Evolutionary conservation across 2,888 invertebrate genomes (phyloP).

Genomic region (Eledona agricola): DNA sequence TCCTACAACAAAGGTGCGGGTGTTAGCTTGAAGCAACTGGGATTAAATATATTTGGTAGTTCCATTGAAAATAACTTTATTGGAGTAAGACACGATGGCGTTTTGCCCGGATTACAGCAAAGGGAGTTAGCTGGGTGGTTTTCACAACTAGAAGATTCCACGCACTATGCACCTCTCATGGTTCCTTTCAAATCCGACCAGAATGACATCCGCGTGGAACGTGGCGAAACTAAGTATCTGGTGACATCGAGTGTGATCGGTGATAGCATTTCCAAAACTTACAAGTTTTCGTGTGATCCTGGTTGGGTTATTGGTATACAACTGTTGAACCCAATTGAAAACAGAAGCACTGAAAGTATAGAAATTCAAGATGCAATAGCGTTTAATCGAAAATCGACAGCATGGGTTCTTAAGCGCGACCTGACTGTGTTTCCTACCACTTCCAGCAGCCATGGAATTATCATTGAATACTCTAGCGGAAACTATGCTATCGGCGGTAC

Average conservation of each 20-base stretch:
- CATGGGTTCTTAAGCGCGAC: conserved; percentile 85
- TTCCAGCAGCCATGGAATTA: conserved; percentile 82
- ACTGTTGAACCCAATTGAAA: conserved; percentile 88
- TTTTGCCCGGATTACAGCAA: conserved; percentile 82
- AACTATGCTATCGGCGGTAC: conserved; percentile 80
- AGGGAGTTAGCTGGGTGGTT: conserved; percentile 95
- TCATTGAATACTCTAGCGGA: conserved; percentile 84
- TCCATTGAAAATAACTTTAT: conserved; percentile 86
- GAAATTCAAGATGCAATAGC: conserved; percentile 80
- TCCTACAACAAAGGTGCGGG: conserved; percentile 88
- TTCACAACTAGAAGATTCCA: conserved; percentile 74
- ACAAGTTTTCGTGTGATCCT: conserved; percentile 76
- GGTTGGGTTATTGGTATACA: conserved; percentile 90
- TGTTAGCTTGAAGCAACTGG: conserved; percentile 88
- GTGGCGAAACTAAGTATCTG: conserved; percentile 80
- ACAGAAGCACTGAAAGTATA: conserved; percentile 86
- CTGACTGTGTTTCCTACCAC: conserved; percentile 90
- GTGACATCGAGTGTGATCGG: conserved; percentile 74
- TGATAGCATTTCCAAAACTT: conserved; percentile 66
- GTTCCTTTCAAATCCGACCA: conserved; percentile 72
- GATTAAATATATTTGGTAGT: conserved; percentile 80
- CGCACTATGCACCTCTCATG: conserved; percentile 76
- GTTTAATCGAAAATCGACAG: conserved; percentile 70
- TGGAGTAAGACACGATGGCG: conserved; percentile 93
- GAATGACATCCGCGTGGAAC: conserved; percentile 45